phyloP scores from a whole-genome alignment of 1,140 invertebrate species.

The Nasonia vitripennis region DNA sequence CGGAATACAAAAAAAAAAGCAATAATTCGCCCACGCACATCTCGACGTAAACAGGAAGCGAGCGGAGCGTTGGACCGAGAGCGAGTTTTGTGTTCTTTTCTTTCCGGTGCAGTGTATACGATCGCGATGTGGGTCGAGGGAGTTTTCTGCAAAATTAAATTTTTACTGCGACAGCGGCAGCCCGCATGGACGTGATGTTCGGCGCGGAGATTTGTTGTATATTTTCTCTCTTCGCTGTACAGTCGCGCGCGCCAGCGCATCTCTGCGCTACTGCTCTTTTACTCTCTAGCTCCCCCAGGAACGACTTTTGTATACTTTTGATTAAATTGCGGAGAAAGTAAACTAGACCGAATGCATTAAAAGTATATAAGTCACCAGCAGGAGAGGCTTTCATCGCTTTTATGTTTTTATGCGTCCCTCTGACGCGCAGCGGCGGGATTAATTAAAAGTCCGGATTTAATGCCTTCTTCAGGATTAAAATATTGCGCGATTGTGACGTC shows the following conservation, averaged over 20 bases:
- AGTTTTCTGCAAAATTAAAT: slow-evolving; percentile 33
- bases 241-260: not conserved
- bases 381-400: not conserved
- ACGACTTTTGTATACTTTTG: not conserved
- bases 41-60: not conserved
- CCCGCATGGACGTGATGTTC: not conserved
- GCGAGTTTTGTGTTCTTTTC: not conserved
- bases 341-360: slow-evolving; percentile 8
- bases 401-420: not conserved
- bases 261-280: not conserved
- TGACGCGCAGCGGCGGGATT: not conserved
- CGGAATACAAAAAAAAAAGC: too few species aligned
- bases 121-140: slow-evolving; percentile 38
- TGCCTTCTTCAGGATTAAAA: not conserved
- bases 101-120: not conserved
- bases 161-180: not conserved
- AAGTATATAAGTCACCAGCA: not conserved
- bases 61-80: not conserved
- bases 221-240: not conserved
- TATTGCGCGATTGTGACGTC: not conserved
- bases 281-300: not conserved
- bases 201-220: slow-evolving; percentile 50
- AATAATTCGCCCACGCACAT: too few species aligned
- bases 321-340: slow-evolving; percentile 27
- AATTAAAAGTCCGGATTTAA: not conserved